Conservation (phyloP, 23 tunicate genomes). For the Styela clava region DNA sequence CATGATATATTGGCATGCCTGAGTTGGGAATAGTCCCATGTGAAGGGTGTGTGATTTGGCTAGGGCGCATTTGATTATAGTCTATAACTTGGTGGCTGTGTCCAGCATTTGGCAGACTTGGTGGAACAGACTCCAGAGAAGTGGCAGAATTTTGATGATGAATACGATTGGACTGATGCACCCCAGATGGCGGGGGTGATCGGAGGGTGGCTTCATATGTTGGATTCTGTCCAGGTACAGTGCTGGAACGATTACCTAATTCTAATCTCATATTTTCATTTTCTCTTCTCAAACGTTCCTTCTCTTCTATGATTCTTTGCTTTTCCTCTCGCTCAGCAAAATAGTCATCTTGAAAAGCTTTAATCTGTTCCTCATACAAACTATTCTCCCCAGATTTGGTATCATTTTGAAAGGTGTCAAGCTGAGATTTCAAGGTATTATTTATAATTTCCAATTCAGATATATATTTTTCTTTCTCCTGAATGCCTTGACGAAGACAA, state of each 20-base stretch:
- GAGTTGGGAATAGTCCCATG: not conserved
- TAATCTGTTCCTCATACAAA: not conserved
- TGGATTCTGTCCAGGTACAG: not conserved
- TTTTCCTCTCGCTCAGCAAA: conserved; percentile 17
- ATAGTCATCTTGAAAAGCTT: conserved; percentile 33
- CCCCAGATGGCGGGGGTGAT: not conserved
- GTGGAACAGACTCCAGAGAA: not conserved
- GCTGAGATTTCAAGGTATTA: not conserved
- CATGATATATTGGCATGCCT: not conserved
- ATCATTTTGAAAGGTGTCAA: not conserved
- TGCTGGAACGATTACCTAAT: not conserved
- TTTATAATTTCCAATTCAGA: not conserved
- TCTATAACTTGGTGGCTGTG: not conserved
- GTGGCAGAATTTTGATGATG: not conserved
- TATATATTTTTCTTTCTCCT: not conserved
- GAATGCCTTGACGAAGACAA: not conserved
- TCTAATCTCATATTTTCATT: not conserved
- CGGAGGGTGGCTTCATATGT: not conserved
- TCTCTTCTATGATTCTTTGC: not conserved
- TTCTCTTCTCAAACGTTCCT: not conserved
- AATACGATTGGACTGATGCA: not conserved
- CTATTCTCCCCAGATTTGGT: not conserved
- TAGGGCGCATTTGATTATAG: not conserved
- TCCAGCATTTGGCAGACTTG: not conserved
- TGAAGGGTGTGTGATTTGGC: not conserved